Base-by-base conservation (phyloP, 2,113 vertebrate species). In the Eidolon helvum region DNA sequence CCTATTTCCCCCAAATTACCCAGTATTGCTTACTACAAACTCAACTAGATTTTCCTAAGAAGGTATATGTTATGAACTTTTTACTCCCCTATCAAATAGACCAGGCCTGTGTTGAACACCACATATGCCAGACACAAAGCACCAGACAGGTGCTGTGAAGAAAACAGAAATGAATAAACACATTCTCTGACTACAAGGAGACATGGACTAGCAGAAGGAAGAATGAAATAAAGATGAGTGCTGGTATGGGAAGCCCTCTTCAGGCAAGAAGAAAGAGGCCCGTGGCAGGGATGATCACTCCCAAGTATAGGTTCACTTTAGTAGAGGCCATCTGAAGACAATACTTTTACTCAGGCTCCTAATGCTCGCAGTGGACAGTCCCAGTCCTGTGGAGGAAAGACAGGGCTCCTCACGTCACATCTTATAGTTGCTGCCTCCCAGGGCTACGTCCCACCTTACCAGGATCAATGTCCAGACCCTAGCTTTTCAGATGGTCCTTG, bases 351-450 rank as follows among this genome's bases (percentile, higher is more conserved):
- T 14, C 6, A 7, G 24, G 65, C 15, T 16, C 1, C 7, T 8
- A 15, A 33, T 22, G 28, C 66, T 68, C 26, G 9, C 7, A 19
- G n/a, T 8, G 19, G 10, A 53, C 28, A 50, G 4, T 53, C 16
- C n/a, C 10, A 24, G 79, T 10, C 18, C 28, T 74, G 22, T 38
- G 19, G 14, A 53, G 55, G 80, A 33, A 28, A 72, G 66, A 65
- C 50, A 55, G 24, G 9, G 14, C 50, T 19, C 18, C 4, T 30
- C 15, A 16, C 4, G 3, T n/a, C 35, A 0, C 1, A 43, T 53
- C n/a, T 50, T 22, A 12, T 4, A 14, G 3, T 12, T 30, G 45
- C 33, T 12, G 24, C 50, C 69, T 30, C 10, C 10, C 26, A 35
- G 21, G 45, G 24, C 16, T 55, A 0, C 55, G 8, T 4, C 50